Evolutionary conservation across 2,888 invertebrate genomes (phyloP).

Genomic region (Antheraea assamensis): DNA sequence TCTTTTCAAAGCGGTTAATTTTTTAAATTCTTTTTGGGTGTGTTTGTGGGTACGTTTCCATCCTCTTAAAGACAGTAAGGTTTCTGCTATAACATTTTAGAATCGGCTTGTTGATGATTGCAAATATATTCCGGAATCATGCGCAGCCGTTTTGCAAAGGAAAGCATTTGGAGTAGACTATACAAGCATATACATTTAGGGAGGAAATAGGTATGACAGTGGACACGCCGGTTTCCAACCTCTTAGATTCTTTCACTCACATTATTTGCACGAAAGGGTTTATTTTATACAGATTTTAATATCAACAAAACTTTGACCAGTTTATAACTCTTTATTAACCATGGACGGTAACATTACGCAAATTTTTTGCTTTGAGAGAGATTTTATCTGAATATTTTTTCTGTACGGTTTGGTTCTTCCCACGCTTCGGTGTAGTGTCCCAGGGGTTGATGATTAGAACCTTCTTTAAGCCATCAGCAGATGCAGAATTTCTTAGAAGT

Average conservation of each 20-base stretch:
- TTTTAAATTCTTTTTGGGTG: too few relatives aligned
- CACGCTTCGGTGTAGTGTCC: slow-evolving; percentile 31
- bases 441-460: slow-evolving; percentile 50
- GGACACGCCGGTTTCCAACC: too few relatives aligned
- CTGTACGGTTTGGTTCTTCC: slow-evolving; percentile 18
- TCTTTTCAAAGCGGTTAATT: too few relatives aligned
- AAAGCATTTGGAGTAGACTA: background rate
- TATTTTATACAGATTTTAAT: background rate
- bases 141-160: too few relatives aligned
- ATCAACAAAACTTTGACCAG: background rate
- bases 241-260: background rate
- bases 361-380: background rate
- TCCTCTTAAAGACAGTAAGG: too few relatives aligned
- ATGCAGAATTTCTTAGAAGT: background rate
- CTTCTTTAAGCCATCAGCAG: slow-evolving; percentile 32
- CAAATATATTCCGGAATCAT: too few relatives aligned
- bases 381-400: background rate
- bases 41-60: too few relatives aligned
- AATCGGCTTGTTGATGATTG: too few relatives aligned
- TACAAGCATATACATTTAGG: background rate
- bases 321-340: background rate
- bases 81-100: too few relatives aligned
- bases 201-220: too few relatives aligned
- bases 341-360: background rate
- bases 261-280: background rate